phyloP scores from a whole-genome alignment of 2,113 vertebrate species.

The Callocephalon fimbriatum region DNA sequence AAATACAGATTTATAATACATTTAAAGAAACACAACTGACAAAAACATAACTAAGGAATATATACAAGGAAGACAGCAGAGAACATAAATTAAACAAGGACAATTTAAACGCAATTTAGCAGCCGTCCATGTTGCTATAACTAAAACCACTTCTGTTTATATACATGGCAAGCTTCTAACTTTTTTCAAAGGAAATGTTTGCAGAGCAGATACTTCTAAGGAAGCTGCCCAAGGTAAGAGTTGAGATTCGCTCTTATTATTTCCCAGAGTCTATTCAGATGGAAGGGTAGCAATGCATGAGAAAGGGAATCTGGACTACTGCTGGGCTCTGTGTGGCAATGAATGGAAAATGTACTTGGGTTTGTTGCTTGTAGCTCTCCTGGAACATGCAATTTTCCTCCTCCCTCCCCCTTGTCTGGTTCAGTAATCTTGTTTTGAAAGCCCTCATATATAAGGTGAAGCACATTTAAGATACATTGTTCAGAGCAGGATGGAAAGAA shows the following conservation, averaged over 20 bases:
- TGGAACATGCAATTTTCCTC: background rate
- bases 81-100: constrained; percentile 43
- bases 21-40: constrained; percentile 59
- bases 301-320: background rate
- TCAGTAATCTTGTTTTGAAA: background rate
- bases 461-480: background rate
- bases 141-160: constrained; percentile 21
- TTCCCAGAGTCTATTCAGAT: background rate
- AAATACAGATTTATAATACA: constrained; percentile 75
- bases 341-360: background rate
- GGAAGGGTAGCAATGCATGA: background rate
- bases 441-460: background rate
- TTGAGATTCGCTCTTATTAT: background rate
- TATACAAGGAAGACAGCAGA: constrained; percentile 22
- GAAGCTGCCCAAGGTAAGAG: background rate
- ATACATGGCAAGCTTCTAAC: background rate
- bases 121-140: background rate
- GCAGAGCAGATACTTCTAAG: constrained; percentile 6
- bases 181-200: constrained; percentile 30
- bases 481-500: background rate
- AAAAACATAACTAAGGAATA: constrained; percentile 40
- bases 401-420: background rate
- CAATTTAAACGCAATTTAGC: constrained; percentile 22
- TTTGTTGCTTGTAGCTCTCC: background rate
- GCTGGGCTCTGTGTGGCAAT: background rate